Evolutionary conservation across 2,888 invertebrate genomes (phyloP), one percentile per base, ranked within the genome.

Genomic region (Tortricodes alternella): DNA sequence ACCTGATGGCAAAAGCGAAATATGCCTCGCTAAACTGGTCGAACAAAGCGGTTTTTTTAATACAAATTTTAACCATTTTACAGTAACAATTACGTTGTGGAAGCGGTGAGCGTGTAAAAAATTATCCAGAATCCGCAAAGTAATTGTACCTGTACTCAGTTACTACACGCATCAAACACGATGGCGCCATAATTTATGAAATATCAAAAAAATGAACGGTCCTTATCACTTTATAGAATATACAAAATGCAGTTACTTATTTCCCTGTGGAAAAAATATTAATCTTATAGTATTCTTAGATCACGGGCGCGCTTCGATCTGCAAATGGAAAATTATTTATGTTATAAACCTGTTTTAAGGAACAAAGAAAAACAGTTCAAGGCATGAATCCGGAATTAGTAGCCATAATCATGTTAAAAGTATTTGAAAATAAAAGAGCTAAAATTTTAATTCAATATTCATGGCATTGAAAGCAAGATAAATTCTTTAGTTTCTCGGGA

Each of bases 231-330:
- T 91, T 83, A 91, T 91, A 91, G 89, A 91, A 91, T 91, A 91
- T 91, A 91, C 91, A 91, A 91, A 91, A 91, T 91, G 91, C 91
- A 91, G 88, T 91, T 91, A 91, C 90, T 91, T 90, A 91, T 90
- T 91, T 91, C 91, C 91, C 83, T 89, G 89, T 91, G 90, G 91
- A 91, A 91, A 91, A 89, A 89, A 89, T 91, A 90, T 91, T 89
- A 90, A 56, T 89, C 89, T 90, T 91, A 90, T 86, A 88, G 86
- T 90, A 90, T 87, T 89, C 89, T 86, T 89, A 88, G 89, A 90
- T 89, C 91, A 89, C 91, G 89, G 55, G 85, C 87, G 88, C 85
- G 84, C 82, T 87, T 90, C 84, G 87, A 90, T 89, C 90, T 91
- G 90, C 27, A 84, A 85, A 76, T 62, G 81, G 76, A 74, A 78